A percentile compares a stretch with the other conserved stretches of the same genome.
Conservation (phyloP, 2,888 invertebrate genomes). For the Iselma pallidipennis region DNA sequence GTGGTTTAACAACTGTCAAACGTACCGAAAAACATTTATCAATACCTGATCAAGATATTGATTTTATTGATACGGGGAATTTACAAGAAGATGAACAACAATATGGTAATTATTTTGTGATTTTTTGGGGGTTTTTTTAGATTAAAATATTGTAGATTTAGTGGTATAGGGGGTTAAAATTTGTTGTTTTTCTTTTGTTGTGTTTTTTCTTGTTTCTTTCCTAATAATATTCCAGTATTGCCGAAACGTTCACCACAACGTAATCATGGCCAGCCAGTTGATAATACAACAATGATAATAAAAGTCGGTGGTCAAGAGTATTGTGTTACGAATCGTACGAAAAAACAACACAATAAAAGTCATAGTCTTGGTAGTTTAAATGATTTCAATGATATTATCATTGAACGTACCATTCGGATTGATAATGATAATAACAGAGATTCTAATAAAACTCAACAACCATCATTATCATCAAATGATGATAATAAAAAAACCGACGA, state of each 20-base stretch:
- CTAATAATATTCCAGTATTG: constrained; percentile 17
- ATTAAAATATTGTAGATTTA: too few species aligned
- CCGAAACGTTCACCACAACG: constrained; percentile 45
- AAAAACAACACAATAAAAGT: constrained; percentile 48
- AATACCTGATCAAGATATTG: constrained; percentile 69
- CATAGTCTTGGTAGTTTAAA: constrained; percentile 54
- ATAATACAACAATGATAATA: constrained; percentile 55
- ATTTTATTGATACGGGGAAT: constrained; percentile 67
- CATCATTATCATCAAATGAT: constrained; percentile 23
- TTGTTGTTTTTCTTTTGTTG: neutral
- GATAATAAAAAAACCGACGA: constrained; percentile 13
- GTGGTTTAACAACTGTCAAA: constrained; percentile 76
- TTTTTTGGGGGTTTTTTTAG: too few species aligned
- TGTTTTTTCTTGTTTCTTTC: neutral
- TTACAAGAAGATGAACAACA: constrained; percentile 37
- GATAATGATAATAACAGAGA: constrained; percentile 39
- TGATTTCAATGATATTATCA: constrained; percentile 47
- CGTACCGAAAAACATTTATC: constrained; percentile 68
- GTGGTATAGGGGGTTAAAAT: too few species aligned
- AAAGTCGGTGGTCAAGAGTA: constrained; percentile 56
- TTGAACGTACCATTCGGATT: constrained; percentile 45
- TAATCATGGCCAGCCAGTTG: constrained; percentile 45
- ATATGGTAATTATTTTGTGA: neutral
- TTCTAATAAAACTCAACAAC: constrained; percentile 19
- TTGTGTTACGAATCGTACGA: constrained; percentile 52